phyloP scores from a whole-genome alignment of 2,888 invertebrate species.

The Lamellibrachia columna region DNA sequence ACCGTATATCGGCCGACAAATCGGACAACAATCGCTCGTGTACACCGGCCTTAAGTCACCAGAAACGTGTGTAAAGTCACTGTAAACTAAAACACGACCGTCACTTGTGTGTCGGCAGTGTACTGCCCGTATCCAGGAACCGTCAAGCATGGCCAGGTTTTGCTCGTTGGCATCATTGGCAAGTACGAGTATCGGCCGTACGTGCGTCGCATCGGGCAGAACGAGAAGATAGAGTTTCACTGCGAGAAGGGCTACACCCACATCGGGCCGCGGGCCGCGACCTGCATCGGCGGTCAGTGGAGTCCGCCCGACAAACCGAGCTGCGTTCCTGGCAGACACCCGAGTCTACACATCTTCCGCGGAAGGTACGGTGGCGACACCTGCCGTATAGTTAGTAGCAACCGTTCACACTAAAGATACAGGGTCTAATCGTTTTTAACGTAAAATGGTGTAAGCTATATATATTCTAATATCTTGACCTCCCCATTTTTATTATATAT shows the following conservation, averaged over 20 bases:
- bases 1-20: neutral
- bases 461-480: no score
- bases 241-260: conserved; percentile 43
- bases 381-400: no score
- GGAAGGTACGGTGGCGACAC: neutral
- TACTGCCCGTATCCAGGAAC: conserved; percentile 79
- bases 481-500: no score
- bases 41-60: neutral
- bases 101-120: conserved; percentile 31
- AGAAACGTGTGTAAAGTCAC: neutral
- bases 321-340: conserved; percentile 42
- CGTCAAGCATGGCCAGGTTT: conserved; percentile 87
- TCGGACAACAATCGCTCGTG: neutral
- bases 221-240: conserved; percentile 56
- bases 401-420: no score
- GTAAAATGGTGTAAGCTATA: no score
- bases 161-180: conserved; percentile 94
- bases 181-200: conserved; percentile 94
- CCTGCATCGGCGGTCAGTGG: conserved; percentile 94
- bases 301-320: conserved; percentile 76
- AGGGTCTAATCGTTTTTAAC: no score
- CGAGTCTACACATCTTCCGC: conserved; percentile 6
- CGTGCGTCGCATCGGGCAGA: conserved; percentile 70
- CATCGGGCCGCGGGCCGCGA: conserved; percentile 86
- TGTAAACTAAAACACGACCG: neutral